Conservation (phyloP, 2,888 invertebrate species). For the Acanthosepion pharaonis region DNA sequence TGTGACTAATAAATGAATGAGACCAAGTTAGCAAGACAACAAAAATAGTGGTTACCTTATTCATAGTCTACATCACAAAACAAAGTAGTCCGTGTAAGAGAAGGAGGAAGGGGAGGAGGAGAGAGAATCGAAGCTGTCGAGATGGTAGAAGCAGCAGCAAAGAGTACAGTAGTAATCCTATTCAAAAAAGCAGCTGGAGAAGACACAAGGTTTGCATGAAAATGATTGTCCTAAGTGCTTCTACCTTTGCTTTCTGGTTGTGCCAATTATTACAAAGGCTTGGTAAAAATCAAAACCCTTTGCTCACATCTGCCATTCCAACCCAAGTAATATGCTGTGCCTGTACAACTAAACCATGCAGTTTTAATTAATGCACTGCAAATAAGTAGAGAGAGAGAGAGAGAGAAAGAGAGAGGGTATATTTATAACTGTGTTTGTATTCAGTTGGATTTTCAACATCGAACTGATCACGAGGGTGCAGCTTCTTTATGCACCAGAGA, state of each 20-base stretch:
- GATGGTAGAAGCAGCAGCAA: background rate
- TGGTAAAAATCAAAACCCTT: background rate
- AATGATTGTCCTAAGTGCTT: background rate
- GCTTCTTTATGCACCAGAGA: background rate
- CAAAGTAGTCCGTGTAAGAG: background rate
- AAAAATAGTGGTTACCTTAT: background rate
- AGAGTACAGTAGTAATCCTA: background rate
- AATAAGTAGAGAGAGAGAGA: background rate
- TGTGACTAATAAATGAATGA: background rate
- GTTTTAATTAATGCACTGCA: constrained; percentile 6
- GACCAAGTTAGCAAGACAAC: background rate
- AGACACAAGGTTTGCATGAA: background rate
- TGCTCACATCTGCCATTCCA: background rate
- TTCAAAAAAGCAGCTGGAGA: background rate
- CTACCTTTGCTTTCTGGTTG: background rate
- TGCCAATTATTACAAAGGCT: background rate
- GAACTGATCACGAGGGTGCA: background rate
- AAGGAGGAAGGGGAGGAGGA: background rate
- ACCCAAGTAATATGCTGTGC: background rate
- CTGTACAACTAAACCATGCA: background rate
- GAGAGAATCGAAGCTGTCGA: background rate
- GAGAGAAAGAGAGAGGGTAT: background rate
- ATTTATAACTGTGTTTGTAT: background rate
- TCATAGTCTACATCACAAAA: background rate
- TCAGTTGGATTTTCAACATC: background rate